Evolutionary conservation across 1,140 invertebrate genomes (phyloP).

Genomic region (Planococcus citri): DNA sequence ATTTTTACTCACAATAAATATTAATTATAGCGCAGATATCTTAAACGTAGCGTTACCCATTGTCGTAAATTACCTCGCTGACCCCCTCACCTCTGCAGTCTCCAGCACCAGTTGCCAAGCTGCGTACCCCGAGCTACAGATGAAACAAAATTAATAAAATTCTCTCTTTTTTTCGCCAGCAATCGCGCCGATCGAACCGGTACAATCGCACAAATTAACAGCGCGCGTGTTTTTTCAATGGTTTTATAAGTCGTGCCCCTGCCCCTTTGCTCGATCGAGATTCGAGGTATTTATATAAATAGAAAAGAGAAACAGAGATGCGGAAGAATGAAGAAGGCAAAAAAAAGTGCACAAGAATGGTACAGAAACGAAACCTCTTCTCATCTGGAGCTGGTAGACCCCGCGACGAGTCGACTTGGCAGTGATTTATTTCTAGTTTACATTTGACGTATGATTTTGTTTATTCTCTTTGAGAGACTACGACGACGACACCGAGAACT

Average conservation of each 20-base stretch:
- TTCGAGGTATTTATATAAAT: too few relatives aligned
- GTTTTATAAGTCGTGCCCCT: too few relatives aligned
- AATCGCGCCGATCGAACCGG: not conserved
- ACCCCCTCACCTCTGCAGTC: too few relatives aligned
- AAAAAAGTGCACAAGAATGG: too few relatives aligned
- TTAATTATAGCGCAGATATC: not conserved
- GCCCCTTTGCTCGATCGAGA: too few relatives aligned
- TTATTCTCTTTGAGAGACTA: conserved; percentile 1
- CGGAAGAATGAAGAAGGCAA: too few relatives aligned
- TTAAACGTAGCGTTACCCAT: conserved; percentile 1
- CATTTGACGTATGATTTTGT: not conserved
- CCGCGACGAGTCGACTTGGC: too few relatives aligned
- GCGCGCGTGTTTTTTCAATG: not conserved
- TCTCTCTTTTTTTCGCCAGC: not conserved
- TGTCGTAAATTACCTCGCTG: not conserved
- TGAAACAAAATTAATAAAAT: not conserved
- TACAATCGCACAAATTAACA: not conserved
- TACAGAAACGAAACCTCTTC: too few relatives aligned
- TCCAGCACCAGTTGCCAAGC: too few relatives aligned
- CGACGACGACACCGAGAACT: not conserved
- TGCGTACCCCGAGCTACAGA: not conserved
- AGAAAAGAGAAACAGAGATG: too few relatives aligned
- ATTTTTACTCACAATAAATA: not conserved
- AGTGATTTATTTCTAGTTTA: not conserved
- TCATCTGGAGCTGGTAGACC: too few relatives aligned